Evolutionary conservation across 2,797 vertebrate genomes (phyloP).

Genomic region (Hydrocynus forskahlii): DNA sequence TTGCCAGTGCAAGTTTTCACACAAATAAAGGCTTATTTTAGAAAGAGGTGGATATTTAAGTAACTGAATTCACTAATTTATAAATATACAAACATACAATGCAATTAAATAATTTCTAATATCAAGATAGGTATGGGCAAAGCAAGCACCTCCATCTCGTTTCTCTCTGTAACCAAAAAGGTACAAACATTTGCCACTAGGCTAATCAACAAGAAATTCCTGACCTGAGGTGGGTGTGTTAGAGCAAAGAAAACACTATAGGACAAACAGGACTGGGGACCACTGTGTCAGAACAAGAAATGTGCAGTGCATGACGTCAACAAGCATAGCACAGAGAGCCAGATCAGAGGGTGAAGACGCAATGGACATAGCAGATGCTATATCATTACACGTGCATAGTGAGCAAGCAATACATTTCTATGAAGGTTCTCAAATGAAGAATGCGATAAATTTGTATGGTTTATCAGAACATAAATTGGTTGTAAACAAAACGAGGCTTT

Average conservation of each 20-base stretch:
- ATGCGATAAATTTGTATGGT: not conserved
- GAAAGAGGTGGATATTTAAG: too few relatives aligned
- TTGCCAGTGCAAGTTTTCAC: too few relatives aligned
- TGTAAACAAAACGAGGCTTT: slow-evolving; percentile 31
- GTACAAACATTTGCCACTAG: not conserved
- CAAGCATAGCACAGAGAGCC: not conserved
- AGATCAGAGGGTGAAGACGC: not conserved
- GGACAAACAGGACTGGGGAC: not conserved
- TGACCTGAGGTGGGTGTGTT: not conserved
- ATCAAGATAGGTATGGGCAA: not conserved
- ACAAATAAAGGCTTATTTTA: too few relatives aligned
- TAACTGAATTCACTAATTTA: too few relatives aligned
- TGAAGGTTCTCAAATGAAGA: slow-evolving; percentile 12
- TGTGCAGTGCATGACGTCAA: not conserved
- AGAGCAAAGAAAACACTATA: not conserved
- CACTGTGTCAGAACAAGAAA: not conserved
- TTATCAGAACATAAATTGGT: not conserved
- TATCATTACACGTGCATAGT: slow-evolving; percentile 18
- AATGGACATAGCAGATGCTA: not conserved
- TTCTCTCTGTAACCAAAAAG: not conserved
- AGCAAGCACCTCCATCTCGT: not conserved
- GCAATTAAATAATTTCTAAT: too few relatives aligned
- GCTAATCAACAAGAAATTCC: not conserved
- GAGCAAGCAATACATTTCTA: slow-evolving; percentile 12
- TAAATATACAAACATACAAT: too few relatives aligned